phyloP scores from a whole-genome alignment of 2,888 invertebrate species.

The Molanna angustata region DNA sequence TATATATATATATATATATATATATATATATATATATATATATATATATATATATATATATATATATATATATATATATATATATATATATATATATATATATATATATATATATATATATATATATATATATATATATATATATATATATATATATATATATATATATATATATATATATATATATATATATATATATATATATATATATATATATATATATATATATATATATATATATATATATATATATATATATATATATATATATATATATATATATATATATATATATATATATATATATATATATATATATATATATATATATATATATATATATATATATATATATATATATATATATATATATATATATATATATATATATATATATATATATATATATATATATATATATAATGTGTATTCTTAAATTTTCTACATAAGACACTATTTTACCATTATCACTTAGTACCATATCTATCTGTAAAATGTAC shows the following conservation, averaged over 20 bases:
- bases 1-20: conserved; percentile 2
- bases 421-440: too few species aligned
- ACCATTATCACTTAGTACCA: too few species aligned
- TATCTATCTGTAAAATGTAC: too few species aligned
- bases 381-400: conserved; percentile 18
- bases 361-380: conserved; percentile 26
- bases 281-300: conserved; percentile 17
- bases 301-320: conserved; percentile 20
- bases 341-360: conserved; percentile 26
- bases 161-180: background rate
- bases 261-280: conserved; percentile 11
- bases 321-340: conserved; percentile 26
- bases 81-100: background rate
- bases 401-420: too few species aligned
- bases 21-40: conserved; percentile 1
- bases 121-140: background rate
- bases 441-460: too few species aligned
- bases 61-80: background rate
- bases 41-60: background rate
- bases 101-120: background rate
- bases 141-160: background rate
- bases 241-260: conserved; percentile 1
- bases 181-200: background rate
- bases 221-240: background rate
- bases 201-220: background rate